Percentiles rank a stretch among this genome's conserved stretches.
Evolutionary conservation across 2,888 invertebrate genomes (phyloP).

Genomic region (Pyrrhosoma nymphula): DNA sequence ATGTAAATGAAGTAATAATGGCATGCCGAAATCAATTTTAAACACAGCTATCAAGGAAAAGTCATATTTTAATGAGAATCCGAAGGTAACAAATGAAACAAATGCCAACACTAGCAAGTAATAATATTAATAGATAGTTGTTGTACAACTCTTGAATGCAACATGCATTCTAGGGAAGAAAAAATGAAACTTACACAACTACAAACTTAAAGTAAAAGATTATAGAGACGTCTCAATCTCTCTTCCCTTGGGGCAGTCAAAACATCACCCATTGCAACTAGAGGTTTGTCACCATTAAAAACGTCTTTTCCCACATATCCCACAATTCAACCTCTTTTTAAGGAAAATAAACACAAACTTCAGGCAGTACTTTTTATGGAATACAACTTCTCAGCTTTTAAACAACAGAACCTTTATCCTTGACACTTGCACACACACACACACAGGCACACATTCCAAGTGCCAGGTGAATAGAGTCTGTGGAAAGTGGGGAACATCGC

Average conservation of each 20-base stretch:
- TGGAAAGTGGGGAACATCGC: constrained; percentile 33
- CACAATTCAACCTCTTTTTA: constrained; percentile 33
- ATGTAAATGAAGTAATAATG: neutral
- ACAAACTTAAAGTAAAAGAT: constrained; percentile 67
- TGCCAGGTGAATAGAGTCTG: neutral
- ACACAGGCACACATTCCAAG: constrained; percentile 5
- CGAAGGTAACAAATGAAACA: constrained; percentile 67
- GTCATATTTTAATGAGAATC: constrained; percentile 67
- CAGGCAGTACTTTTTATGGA: neutral
- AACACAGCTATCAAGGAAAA: constrained; percentile 54
- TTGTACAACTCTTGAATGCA: constrained; percentile 67
- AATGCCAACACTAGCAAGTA: constrained; percentile 67
- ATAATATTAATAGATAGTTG: constrained; percentile 67
- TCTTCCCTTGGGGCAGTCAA: constrained; percentile 67
- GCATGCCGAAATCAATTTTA: neutral
- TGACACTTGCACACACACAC: neutral
- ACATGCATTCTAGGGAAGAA: constrained; percentile 67
- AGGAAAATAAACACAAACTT: neutral
- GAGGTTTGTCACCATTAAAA: constrained; percentile 47
- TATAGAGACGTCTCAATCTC: constrained; percentile 67
- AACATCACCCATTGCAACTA: constrained; percentile 67
- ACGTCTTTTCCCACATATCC: constrained; percentile 57
- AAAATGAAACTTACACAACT: constrained; percentile 66
- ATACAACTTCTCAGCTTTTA: neutral
- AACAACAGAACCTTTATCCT: constrained; percentile 12